Evolutionary conservation across 2,888 invertebrate genomes (phyloP).

Genomic region (Blastobasis adustella): DNA sequence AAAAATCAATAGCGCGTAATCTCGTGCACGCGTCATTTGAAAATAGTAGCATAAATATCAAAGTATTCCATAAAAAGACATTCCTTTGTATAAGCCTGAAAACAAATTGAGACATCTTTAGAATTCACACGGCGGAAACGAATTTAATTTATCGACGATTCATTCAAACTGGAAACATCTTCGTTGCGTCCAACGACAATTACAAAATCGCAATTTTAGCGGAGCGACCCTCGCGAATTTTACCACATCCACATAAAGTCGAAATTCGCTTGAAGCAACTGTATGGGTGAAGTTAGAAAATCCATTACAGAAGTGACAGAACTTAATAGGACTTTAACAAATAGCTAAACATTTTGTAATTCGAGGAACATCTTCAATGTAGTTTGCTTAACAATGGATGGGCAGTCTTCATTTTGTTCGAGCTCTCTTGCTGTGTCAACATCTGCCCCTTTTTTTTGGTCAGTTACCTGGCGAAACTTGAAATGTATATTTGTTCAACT

Average conservation of each 20-base stretch:
- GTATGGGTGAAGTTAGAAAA: constrained; percentile 26
- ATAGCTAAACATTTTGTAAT: constrained; percentile 72
- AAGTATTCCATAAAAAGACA: constrained; percentile 30
- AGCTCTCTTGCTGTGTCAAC: constrained; percentile 52
- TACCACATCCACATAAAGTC: constrained; percentile 16
- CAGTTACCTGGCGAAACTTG: constrained; percentile 45
- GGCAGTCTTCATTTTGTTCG: constrained; percentile 49
- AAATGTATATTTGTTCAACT: constrained; percentile 70
- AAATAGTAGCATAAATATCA: constrained; percentile 38
- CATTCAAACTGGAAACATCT: constrained; percentile 56
- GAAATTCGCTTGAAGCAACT: constrained; percentile 14
- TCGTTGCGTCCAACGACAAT: constrained; percentile 62
- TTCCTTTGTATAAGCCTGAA: constrained; percentile 43
- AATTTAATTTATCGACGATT: constrained; percentile 72
- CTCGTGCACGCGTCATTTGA: constrained; percentile 38
- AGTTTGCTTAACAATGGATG: constrained; percentile 61
- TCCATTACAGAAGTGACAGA: constrained; percentile 56
- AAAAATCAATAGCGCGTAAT: too few relatives aligned
- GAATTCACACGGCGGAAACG: constrained; percentile 66
- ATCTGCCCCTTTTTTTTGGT: constrained; percentile 61
- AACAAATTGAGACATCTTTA: constrained; percentile 70
- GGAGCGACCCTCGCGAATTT: constrained; percentile 16
- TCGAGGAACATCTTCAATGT: constrained; percentile 66
- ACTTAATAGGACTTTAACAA: constrained; percentile 72
- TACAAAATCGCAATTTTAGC: constrained; percentile 35